phyloP scores from a whole-genome alignment of 2,888 invertebrate species.

The Gandaritis pyraliata region DNA sequence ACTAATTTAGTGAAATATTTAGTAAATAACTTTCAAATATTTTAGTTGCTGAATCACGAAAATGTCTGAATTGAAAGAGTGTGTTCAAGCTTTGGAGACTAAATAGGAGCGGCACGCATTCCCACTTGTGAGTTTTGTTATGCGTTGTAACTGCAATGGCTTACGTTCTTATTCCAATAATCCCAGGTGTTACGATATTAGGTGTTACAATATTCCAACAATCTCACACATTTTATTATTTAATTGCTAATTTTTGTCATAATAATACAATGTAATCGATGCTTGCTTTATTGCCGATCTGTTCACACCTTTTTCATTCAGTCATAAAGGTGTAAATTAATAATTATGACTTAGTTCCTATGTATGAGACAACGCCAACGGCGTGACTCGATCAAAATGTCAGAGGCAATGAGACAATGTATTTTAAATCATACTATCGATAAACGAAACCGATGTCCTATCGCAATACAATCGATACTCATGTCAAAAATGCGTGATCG shows the following conservation, averaged over 20 bases:
- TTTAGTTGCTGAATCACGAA: background rate
- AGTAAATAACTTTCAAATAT: too few relatives aligned
- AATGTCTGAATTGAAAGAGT: slow-evolving; percentile 1
- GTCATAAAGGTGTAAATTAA: slow-evolving; percentile 43
- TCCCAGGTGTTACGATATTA: background rate
- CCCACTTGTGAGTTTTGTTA: slow-evolving; percentile 34
- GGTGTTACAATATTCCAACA: slow-evolving; percentile 66
- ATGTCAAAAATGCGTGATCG: slow-evolving; percentile 70
- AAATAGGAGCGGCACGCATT: slow-evolving; percentile 33
- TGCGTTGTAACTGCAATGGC: slow-evolving; percentile 46
- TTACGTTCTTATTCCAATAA: slow-evolving; percentile 51
- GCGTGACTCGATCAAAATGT: slow-evolving; percentile 64
- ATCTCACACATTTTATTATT: slow-evolving; percentile 76
- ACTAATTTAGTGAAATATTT: too few relatives aligned
- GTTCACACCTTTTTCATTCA: slow-evolving; percentile 59
- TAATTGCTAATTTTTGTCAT: slow-evolving; percentile 46
- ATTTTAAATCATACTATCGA: slow-evolving; percentile 33
- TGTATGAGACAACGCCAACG: slow-evolving; percentile 38
- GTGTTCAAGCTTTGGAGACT: slow-evolving; percentile 13
- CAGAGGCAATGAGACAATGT: slow-evolving; percentile 44
- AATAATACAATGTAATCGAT: slow-evolving; percentile 41
- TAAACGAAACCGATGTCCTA: slow-evolving; percentile 63
- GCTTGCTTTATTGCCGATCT: slow-evolving; percentile 45
- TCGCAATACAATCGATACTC: slow-evolving; percentile 56
- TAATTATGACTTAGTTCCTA: slow-evolving; percentile 46